Conservation (phyloP, 2,888 invertebrate genomes). For the Drymonia ruficornis region DNA sequence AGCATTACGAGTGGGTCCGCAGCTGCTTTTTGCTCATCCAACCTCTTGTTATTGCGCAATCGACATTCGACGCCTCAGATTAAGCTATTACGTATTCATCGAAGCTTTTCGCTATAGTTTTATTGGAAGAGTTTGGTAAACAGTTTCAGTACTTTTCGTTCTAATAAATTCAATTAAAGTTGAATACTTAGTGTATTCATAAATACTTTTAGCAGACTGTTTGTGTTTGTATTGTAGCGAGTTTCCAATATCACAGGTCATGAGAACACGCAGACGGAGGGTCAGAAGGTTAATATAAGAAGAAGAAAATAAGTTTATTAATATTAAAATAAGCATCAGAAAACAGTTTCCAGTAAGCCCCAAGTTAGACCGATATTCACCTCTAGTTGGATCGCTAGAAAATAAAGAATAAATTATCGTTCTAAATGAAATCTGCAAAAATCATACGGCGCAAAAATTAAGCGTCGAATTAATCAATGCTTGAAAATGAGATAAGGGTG, state of each 20-base stretch:
- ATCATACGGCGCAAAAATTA: conserved; percentile 40
- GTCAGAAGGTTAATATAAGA: too few species aligned
- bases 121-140: conserved; percentile 46
- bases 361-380: too few species aligned
- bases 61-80: conserved; percentile 76
- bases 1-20: conserved; percentile 74
- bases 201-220: neutral
- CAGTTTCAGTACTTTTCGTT: conserved; percentile 29
- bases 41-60: conserved; percentile 80
- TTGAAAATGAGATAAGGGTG: conserved; percentile 33
- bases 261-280: too few species aligned
- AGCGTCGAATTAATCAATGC: conserved; percentile 36
- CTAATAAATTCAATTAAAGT: conserved; percentile 16
- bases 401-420: too few species aligned
- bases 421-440: conserved; percentile 15
- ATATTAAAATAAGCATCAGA: too few species aligned
- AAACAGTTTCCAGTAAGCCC: too few species aligned
- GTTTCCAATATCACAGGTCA: neutral
- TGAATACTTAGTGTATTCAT: neutral
- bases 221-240: neutral
- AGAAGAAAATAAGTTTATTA: too few species aligned
- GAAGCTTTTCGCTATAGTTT: conserved; percentile 62
- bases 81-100: conserved; percentile 78
- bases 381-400: too few species aligned
- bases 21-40: conserved; percentile 82